Evolutionary conservation across 2,888 invertebrate genomes (phyloP), one percentile per base, ranked within the genome.

Genomic region (Seira sanloemensis): DNA sequence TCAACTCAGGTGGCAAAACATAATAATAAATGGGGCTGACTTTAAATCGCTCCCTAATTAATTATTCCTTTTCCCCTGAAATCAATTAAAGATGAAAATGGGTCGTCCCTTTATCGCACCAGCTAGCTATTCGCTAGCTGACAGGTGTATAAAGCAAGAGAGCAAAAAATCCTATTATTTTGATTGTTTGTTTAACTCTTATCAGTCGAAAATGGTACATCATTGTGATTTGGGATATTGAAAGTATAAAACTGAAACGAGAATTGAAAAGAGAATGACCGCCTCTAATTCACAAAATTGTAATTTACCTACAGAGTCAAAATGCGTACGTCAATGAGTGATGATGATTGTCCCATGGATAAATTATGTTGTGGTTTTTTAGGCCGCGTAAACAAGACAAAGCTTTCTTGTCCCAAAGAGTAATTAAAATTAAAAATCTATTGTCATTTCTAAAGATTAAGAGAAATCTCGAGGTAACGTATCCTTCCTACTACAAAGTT

Each of bases 11-110:
- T 72, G 78, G 83, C 65, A 73, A 54, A 67, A 68, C 24, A 83
- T 77, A 68, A 62, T 50, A 62, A 62, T 62, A 83, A 83, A 74
- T 77, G 72, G 67, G 37, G 67, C 18, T 67, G 37, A 77, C 24
- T 67, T 62, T 21, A 23, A 78, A 24, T 67, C 68, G 46, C 68
- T 69, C 21, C 18, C 73, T 78, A 84, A 84, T 84, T 84, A 84
- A 84, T 84, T 84, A 78, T 78, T 75, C 46, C 62, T 78, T 75
- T 67, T 1, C 5, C 1, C n/a, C 12, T 66, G 69, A 74, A 78
- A 84, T 74, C 83, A 74, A 84, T 84, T 78, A 69, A 62, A 62
- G 21, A 21, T 62, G 62, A 62, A 73, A 73, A 69, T 76, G 67
- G 73, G 27, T 50, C 16, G 62, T 62, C 62, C 62, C 62, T 62